Evolutionary conservation across 2,113 vertebrate species (phyloP).

Genomic region (Manacus vitellinus): DNA sequence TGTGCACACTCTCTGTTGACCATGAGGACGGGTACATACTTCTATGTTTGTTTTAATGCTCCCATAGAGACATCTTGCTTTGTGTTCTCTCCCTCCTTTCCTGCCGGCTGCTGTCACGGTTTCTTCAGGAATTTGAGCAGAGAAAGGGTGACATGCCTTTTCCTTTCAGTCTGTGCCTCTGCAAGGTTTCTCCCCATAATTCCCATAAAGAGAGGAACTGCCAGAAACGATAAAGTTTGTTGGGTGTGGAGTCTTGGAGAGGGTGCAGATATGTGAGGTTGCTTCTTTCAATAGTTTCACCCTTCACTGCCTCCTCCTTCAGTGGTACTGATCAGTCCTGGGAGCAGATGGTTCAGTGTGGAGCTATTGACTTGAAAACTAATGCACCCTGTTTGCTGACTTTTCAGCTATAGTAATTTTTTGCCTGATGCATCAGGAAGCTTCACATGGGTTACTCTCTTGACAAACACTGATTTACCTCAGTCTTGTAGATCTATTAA

Average conservation of each 20-base stretch:
- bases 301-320: background rate
- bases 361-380: background rate
- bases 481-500: background rate
- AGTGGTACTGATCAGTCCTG: background rate
- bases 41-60: slow-evolving; percentile 42
- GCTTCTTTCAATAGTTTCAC: background rate
- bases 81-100: background rate
- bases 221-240: background rate
- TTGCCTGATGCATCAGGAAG: background rate
- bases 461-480: background rate
- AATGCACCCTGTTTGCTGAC: background rate
- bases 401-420: background rate
- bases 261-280: background rate
- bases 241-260: background rate
- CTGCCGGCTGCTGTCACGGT: background rate
- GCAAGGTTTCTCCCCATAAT: background rate
- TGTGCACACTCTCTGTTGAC: background rate
- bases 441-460: background rate
- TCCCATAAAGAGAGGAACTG: background rate
- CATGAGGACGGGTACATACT: background rate
- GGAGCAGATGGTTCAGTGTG: background rate
- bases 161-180: background rate
- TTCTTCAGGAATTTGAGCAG: background rate
- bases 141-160: background rate
- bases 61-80: slow-evolving; percentile 29